A percentile compares a stretch with the other conserved stretches of the same genome.
These are phyloP conservation scores for Meloe dianella DNA, from an alignment of 2,888 invertebrate species.

Conservation along the genomic window DNA sequence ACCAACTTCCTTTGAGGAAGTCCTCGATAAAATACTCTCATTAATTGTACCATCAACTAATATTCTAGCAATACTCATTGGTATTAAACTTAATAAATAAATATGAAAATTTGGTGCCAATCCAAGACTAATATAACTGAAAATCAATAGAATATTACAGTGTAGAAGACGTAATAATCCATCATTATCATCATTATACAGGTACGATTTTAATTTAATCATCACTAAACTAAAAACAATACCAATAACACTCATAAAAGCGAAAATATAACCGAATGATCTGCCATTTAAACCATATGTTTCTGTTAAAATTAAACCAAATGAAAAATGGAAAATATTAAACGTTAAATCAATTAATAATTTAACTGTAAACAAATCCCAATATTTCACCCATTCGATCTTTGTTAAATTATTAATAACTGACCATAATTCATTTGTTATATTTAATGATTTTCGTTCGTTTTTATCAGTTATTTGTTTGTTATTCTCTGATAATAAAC, in stretches of 20 bases:
- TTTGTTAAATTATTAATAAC: slow-evolving; percentile 15
- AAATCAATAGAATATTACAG: slow-evolving; percentile 13
- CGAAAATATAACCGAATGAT: slow-evolving; percentile 23
- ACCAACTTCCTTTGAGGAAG: slow-evolving; percentile 22
- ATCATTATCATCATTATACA: slow-evolving; percentile 17
- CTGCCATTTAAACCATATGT: slow-evolving; percentile 16
- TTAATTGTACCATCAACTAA: slow-evolving; percentile 22
- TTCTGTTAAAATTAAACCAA: neutral
- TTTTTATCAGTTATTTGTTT: neutral
- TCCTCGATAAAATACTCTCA: slow-evolving; percentile 20
- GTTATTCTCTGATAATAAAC: neutral
- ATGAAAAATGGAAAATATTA: slow-evolving; percentile 19
- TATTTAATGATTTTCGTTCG: neutral
- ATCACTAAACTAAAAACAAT: slow-evolving; percentile 18
- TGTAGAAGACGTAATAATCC: slow-evolving; percentile 22
- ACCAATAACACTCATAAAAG: slow-evolving; percentile 10
- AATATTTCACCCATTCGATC: slow-evolving; percentile 25
- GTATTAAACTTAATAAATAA: slow-evolving; percentile 14
- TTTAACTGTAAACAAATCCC: slow-evolving; percentile 28
- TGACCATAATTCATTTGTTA: slow-evolving; percentile 11
- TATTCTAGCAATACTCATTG: neutral
- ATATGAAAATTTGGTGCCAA: slow-evolving; percentile 10
- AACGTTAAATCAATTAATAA: slow-evolving; percentile 19
- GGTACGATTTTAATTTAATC: slow-evolving; percentile 15
- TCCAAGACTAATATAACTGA: slow-evolving; percentile 16